These are phyloP conservation scores for Nebria salina DNA, from an alignment of 2,888 invertebrate genomes.

Conservation along the genomic window DNA sequence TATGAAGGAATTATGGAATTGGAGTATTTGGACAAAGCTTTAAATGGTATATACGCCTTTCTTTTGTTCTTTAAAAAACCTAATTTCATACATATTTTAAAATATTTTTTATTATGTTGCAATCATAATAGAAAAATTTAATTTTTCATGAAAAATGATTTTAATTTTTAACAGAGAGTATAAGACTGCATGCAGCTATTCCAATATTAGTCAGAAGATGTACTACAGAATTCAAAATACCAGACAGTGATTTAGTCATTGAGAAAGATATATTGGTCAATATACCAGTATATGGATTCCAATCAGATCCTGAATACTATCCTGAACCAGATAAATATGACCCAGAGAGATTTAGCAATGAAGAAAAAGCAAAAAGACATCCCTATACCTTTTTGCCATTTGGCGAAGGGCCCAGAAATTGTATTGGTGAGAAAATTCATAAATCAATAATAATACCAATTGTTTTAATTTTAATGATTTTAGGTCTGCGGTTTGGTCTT, in stretches of 20 bases:
- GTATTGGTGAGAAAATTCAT: constrained; percentile 56
- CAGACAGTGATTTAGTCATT: constrained; percentile 54
- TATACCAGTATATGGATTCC: constrained; percentile 60
- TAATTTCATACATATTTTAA: too few species aligned
- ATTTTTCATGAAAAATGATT: neutral
- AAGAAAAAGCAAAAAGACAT: constrained; percentile 54
- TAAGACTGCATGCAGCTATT: constrained; percentile 63
- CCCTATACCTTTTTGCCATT: constrained; percentile 60
- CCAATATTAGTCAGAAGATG: constrained; percentile 57
- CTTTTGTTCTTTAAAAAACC: neutral
- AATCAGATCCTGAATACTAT: constrained; percentile 61
- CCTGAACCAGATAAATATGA: constrained; percentile 61
- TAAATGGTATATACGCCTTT: constrained; percentile 8
- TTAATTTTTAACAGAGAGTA: constrained; percentile 58
- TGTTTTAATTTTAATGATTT: neutral
- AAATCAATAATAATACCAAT: neutral
- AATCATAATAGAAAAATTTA: neutral
- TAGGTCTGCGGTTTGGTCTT: constrained; percentile 22
- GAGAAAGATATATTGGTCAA: constrained; percentile 57
- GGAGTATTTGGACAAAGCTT: constrained; percentile 27
- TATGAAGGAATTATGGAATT: constrained; percentile 38
- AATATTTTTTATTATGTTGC: neutral
- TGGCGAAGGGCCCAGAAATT: constrained; percentile 61
- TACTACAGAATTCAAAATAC: constrained; percentile 56
- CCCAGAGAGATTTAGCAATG: constrained; percentile 61